Percentiles rank a stretch among this genome's conserved stretches.
Conservation (phyloP, 2,797 vertebrate genomes). For the Onychomys torridus region DNA sequence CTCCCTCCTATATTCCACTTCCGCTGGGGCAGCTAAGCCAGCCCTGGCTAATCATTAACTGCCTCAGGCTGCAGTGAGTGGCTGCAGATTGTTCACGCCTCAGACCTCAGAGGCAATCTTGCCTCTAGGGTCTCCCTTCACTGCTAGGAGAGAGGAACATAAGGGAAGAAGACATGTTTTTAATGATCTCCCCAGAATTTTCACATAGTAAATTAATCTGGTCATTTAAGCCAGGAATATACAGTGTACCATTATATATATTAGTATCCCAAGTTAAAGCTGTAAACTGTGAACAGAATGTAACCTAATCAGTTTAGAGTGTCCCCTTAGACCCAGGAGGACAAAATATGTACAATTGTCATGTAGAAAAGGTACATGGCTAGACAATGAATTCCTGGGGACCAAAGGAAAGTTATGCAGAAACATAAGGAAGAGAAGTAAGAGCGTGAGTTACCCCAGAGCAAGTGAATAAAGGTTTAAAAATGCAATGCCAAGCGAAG, state of each 20-base stretch:
- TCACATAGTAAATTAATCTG: not conserved
- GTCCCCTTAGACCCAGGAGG: not conserved
- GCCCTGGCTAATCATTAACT: slow-evolving; percentile 33
- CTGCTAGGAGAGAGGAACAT: not conserved
- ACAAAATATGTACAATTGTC: slow-evolving; percentile 31
- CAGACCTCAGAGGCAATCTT: slow-evolving; percentile 9
- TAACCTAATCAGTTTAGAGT: not conserved
- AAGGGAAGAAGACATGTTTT: not conserved
- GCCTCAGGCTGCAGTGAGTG: not conserved
- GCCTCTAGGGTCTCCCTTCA: slow-evolving; percentile 3
- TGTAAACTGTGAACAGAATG: slow-evolving; percentile 6
- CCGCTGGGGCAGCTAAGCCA: not conserved
- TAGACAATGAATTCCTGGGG: slow-evolving; percentile 49
- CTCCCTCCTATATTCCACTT: not conserved
- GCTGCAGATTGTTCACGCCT: not conserved
- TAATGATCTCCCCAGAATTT: not conserved
- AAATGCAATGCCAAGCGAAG: slow-evolving; percentile 35
- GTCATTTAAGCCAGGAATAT: not conserved
- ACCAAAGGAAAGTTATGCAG: not conserved
- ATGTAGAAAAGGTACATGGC: not conserved
- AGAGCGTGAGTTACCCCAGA: slow-evolving; percentile 10
- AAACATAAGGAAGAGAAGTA: slow-evolving; percentile 43
- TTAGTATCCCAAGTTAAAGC: slow-evolving; percentile 46
- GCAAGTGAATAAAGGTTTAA: slow-evolving; percentile 58
- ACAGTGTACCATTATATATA: not conserved